Percentiles rank a stretch among this genome's conserved stretches.
Evolutionary conservation across 1,140 invertebrate genomes (phyloP).

Genomic region (Armadillidium nasatum): DNA sequence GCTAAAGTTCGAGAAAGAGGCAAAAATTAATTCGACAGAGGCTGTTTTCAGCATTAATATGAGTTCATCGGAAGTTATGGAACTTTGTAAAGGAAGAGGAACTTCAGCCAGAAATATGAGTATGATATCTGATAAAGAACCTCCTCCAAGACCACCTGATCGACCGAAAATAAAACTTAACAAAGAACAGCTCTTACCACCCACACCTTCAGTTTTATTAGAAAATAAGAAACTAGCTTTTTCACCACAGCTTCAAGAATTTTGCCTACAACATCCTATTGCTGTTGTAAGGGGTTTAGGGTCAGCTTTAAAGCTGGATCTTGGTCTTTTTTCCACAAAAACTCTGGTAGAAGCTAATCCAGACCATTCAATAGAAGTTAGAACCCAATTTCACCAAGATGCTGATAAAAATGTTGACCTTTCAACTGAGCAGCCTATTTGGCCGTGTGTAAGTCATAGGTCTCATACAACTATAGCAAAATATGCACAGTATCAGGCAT

Average conservation of each 20-base stretch:
- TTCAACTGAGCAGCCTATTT: conserved; percentile 68
- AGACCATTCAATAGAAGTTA: conserved; percentile 94
- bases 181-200: conserved; percentile 80
- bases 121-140: conserved; percentile 45
- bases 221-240: conserved; percentile 98
- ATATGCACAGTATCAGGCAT: conserved; percentile 97
- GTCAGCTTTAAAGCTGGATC: conserved; percentile 85
- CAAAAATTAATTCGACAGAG: conserved; percentile 38
- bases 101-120: conserved; percentile 40
- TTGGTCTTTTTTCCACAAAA: conserved; percentile 97
- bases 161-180: conserved; percentile 58
- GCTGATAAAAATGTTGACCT: conserved; percentile 92
- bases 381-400: conserved; percentile 88
- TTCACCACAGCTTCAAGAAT: conserved; percentile 92
- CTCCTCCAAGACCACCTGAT: conserved; percentile 48
- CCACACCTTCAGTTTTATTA: conserved; percentile 84
- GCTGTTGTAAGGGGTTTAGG: conserved; percentile 91
- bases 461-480: conserved; percentile 93
- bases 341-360: conserved; percentile 95
- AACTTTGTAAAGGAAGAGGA: conserved; percentile 52
- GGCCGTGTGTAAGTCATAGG: conserved; percentile 90
- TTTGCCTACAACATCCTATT: conserved; percentile 94
- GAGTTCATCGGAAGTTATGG: conserved; percentile 50
- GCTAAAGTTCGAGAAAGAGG: conserved; percentile 20
- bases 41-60: conserved; percentile 49